Percentiles rank a stretch among this genome's conserved stretches.
phyloP scores from a whole-genome alignment of 2,113 vertebrate genomes.

The Mungos mungo region DNA sequence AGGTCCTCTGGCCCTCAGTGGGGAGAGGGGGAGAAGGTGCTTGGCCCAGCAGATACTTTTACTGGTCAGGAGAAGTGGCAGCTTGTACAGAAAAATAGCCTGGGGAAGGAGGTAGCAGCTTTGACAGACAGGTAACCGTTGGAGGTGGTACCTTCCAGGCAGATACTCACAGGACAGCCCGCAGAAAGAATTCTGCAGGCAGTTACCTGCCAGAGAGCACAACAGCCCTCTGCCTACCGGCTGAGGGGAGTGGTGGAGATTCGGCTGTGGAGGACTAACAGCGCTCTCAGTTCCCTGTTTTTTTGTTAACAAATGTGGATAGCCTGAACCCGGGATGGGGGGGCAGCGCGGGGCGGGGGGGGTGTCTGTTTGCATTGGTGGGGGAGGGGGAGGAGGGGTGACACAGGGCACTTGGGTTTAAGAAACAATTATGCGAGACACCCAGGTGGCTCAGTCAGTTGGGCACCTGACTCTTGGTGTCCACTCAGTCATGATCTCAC shows the following conservation, averaged over 20 bases:
- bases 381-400: too few relatives aligned
- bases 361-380: neutral
- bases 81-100: slow-evolving; percentile 64
- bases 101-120: slow-evolving; percentile 53
- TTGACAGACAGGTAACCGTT: slow-evolving; percentile 68
- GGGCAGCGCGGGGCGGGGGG: too few relatives aligned
- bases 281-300: neutral
- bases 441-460: too few relatives aligned
- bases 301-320: neutral
- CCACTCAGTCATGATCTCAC: too few relatives aligned
- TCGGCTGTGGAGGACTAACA: neutral
- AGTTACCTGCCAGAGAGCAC: slow-evolving; percentile 47
- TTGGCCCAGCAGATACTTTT: slow-evolving; percentile 38
- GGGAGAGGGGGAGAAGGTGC: neutral
- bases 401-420: neutral
- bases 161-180: slow-evolving; percentile 36
- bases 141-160: slow-evolving; percentile 52
- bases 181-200: slow-evolving; percentile 56
- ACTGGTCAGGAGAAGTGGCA: slow-evolving; percentile 55
- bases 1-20: neutral
- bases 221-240: neutral
- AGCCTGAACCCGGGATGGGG: neutral
- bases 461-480: too few relatives aligned
- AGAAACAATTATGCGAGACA: neutral
- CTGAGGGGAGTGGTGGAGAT: neutral